Conservation (phyloP, 1,140 invertebrate species). For the Stegodyphus dumicola region DNA sequence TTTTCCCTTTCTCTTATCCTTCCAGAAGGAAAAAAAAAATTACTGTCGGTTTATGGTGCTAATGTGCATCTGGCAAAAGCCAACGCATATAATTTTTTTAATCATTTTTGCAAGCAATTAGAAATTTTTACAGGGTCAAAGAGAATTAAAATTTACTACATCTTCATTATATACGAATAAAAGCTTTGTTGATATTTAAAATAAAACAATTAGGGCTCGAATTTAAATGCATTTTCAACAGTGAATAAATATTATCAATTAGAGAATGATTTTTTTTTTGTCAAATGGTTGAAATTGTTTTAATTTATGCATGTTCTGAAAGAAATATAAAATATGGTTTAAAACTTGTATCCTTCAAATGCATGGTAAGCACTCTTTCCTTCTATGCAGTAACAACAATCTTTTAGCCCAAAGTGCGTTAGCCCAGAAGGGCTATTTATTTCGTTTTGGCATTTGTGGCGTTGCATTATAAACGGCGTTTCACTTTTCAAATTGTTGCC, state of each 20-base stretch:
- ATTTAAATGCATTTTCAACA: not conserved
- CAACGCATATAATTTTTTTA: conserved; percentile 7
- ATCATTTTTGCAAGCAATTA: conserved; percentile 39
- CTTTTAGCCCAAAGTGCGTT: no score
- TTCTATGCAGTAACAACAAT: no score
- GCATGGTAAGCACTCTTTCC: no score
- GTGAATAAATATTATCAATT: not conserved
- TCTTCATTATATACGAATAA: conserved; percentile 19
- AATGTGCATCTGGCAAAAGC: conserved; percentile 17
- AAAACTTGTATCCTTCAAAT: no score
- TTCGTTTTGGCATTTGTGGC: no score
- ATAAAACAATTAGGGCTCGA: conserved; percentile 13
- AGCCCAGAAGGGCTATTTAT: no score
- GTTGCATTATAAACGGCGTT: no score
- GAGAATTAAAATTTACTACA: conserved; percentile 36
- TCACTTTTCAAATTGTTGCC: no score
- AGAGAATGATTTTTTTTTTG: no score
- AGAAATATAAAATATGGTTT: no score
- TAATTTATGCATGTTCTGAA: no score
- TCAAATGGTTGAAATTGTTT: no score
- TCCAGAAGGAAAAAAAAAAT: not conserved
- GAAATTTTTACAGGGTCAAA: conserved; percentile 16
- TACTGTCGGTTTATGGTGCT: conserved; percentile 32
- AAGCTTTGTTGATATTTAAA: conserved; percentile 6
- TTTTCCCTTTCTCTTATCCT: not conserved